These are phyloP conservation scores for Aleadryas rufinucha DNA, from an alignment of 2,113 vertebrate species.

Conservation along the genomic window DNA sequence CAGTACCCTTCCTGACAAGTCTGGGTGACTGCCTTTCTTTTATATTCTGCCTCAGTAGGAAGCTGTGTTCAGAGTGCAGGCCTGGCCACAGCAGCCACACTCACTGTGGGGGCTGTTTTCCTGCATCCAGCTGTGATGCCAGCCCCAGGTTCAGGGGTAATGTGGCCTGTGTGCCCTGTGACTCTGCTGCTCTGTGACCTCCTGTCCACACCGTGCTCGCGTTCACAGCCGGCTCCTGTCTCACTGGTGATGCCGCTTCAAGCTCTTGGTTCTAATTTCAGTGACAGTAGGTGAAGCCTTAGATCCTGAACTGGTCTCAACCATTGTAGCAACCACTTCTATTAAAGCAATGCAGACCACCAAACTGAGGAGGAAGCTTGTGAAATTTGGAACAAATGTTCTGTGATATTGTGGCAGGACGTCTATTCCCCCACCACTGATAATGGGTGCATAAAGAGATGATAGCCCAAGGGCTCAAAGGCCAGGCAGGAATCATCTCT, in stretches of 20 bases:
- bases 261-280: not conserved
- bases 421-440: too few species aligned
- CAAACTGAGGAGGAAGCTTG: not conserved
- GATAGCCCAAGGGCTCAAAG: too few species aligned
- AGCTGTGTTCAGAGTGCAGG: not conserved
- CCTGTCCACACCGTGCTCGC: fast-evolving
- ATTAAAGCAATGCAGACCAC: not conserved
- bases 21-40: not conserved
- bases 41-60: not conserved
- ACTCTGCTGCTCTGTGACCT: not conserved
- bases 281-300: not conserved
- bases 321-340: not conserved
- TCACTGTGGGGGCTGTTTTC: not conserved
- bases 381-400: not conserved
- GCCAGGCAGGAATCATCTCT: too few species aligned
- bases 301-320: not conserved
- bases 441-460: too few species aligned
- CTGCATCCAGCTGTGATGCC: fast-evolving
- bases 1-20: fast-evolving
- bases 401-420: too few species aligned
- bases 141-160: not conserved
- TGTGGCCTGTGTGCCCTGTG: not conserved
- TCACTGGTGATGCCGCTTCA: not conserved
- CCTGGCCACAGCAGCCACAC: not conserved
- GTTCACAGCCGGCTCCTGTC: not conserved